Conservation (phyloP, 2,888 invertebrate genomes). For the Drosophila flavopinicola region DNA sequence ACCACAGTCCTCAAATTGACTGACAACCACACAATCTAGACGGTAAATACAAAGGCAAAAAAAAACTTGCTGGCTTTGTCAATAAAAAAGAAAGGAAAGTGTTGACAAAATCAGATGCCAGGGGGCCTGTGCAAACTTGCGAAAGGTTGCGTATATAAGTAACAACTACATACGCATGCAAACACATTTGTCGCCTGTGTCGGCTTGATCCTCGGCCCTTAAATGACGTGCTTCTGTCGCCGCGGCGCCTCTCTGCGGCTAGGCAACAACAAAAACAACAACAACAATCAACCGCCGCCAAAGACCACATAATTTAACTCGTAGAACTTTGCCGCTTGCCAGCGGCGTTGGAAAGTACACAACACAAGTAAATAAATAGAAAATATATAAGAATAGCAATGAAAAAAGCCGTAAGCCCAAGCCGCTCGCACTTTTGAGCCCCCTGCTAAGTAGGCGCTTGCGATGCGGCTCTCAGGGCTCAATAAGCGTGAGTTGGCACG, state of each 20-base stretch:
- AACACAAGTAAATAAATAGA: constrained; percentile 10
- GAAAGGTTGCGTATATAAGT: constrained; percentile 48
- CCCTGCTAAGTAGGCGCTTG: constrained; percentile 29
- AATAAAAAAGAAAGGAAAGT: constrained; percentile 44
- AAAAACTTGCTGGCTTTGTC: constrained; percentile 21
- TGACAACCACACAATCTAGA: constrained; percentile 23
- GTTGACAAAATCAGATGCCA: constrained; percentile 37
- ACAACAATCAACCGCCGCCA: constrained; percentile 11
- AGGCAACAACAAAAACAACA: constrained; percentile 23
- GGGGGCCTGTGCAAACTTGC: constrained; percentile 45
- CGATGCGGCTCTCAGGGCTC: constrained; percentile 15
- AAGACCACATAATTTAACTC: constrained; percentile 41
- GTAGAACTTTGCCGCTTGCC: constrained; percentile 68
- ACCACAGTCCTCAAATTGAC: constrained; percentile 38
- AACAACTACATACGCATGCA: constrained; percentile 2
- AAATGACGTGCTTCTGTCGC: constrained; percentile 61
- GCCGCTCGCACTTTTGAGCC: constrained; percentile 27
- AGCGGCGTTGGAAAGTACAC: constrained; percentile 32
- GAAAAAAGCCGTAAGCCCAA: constrained; percentile 22
- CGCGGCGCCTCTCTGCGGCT: constrained; percentile 9
- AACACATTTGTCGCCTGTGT: neutral
- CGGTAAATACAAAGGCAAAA: constrained; percentile 11
- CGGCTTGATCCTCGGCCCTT: constrained; percentile 48
- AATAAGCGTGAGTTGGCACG: constrained; percentile 65
- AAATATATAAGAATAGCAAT: constrained; percentile 11